phyloP scores from a whole-genome alignment of 2,797 vertebrate species.

The Lepilemur septentrionalis region DNA sequence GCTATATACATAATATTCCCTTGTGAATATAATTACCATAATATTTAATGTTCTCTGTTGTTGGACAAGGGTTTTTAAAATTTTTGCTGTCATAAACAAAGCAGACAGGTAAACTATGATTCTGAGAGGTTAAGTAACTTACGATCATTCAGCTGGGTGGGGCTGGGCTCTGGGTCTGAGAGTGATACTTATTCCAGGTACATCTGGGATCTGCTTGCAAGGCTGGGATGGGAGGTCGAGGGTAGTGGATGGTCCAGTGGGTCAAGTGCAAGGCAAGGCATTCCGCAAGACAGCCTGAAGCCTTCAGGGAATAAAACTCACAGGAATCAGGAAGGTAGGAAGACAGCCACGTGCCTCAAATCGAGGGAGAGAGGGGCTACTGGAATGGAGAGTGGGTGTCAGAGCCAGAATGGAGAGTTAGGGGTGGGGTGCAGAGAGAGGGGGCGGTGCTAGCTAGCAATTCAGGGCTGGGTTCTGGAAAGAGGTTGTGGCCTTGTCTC shows the following conservation, averaged over 20 bases:
- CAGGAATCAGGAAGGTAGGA: background rate
- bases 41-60: background rate
- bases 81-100: background rate
- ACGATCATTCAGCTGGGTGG: background rate
- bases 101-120: background rate
- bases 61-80: background rate
- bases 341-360: background rate
- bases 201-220: background rate
- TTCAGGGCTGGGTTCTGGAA: background rate
- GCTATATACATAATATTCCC: background rate
- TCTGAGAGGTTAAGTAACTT: background rate
- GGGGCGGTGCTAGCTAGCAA: too few species aligned
- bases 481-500: rapidly evolving
- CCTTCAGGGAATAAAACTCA: background rate
- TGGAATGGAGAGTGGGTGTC: background rate
- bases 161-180: background rate
- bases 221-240: background rate
- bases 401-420: background rate
- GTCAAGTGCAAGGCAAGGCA: background rate
- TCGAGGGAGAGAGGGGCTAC: rapidly evolving
- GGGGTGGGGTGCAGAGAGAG: too few species aligned
- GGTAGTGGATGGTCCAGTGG: background rate
- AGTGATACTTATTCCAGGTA: rapidly evolving
- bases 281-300: too few species aligned
- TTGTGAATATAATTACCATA: background rate